These are phyloP conservation scores for Sisor rabdophorus DNA, from an alignment of 2,113 vertebrate species.

Conservation along the genomic window DNA sequence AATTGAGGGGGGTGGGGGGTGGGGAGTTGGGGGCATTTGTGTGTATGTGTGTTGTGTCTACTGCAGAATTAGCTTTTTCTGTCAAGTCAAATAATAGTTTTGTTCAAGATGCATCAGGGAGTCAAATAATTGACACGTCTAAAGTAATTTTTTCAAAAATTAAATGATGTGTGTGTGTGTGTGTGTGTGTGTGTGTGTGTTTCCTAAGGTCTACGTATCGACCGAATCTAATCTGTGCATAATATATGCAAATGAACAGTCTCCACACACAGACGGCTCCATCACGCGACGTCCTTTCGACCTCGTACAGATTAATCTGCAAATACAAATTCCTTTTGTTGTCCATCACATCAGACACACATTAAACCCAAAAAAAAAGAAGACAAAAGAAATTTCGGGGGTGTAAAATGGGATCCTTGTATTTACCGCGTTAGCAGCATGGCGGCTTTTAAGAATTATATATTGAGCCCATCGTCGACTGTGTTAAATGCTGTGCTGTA, in stretches of 20 bases:
- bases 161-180: background rate
- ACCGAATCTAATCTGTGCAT: slow-evolving; percentile 11
- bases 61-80: background rate
- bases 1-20: slow-evolving; percentile 3
- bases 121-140: background rate
- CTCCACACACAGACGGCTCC: background rate
- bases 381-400: background rate
- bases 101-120: background rate
- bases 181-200: slow-evolving; percentile 8
- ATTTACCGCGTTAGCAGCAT: slow-evolving; percentile 27
- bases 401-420: background rate
- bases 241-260: slow-evolving; percentile 24
- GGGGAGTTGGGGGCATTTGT: background rate
- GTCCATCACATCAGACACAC: background rate
- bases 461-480: slow-evolving; percentile 27
- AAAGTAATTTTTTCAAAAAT: background rate
- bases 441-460: slow-evolving; percentile 25
- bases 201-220: background rate
- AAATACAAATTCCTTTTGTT: background rate
- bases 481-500: slow-evolving; percentile 17
- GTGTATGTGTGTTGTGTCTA: too few species aligned
- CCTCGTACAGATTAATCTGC: background rate
- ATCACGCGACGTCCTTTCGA: background rate
- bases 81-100: background rate
- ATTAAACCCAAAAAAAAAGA: background rate